phyloP scores from a whole-genome alignment of 2,113 vertebrate genomes.

The Anolis carolinensis region DNA sequence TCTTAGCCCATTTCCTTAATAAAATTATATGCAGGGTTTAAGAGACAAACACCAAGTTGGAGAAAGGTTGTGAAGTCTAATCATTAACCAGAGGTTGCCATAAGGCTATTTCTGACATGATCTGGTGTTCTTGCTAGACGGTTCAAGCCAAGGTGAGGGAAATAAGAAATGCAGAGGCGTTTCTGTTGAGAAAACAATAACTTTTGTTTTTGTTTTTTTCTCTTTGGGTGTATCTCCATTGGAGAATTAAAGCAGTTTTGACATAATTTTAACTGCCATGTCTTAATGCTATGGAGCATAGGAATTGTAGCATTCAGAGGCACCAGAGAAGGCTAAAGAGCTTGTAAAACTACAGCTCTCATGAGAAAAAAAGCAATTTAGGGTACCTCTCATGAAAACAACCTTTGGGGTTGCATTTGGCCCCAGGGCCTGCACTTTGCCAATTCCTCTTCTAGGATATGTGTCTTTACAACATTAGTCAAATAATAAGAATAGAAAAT shows the following conservation, averaged over 20 bases:
- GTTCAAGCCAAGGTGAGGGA: not conserved
- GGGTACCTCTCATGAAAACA: no score
- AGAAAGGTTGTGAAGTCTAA: not conserved
- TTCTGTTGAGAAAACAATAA: not conserved
- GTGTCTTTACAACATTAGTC: not conserved
- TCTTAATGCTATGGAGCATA: no score
- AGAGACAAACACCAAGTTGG: not conserved
- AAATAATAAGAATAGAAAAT: not conserved
- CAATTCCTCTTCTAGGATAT: not conserved
- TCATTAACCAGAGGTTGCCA: not conserved
- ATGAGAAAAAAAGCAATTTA: no score
- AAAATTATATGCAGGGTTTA: not conserved
- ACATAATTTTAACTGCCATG: no score
- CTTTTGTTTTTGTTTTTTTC: not conserved
- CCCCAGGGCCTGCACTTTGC: no score
- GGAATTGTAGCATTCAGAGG: no score
- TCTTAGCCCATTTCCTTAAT: not conserved
- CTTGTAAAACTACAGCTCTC: no score
- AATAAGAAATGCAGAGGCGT: no score
- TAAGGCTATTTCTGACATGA: not conserved
- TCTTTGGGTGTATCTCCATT: not conserved
- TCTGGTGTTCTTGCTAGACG: not conserved
- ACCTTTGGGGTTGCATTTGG: no score
- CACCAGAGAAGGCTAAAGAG: no score
- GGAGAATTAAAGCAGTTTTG: no score